These are phyloP conservation scores for Molorchus minor DNA, from an alignment of 2,888 invertebrate species.

Conservation along the genomic window DNA sequence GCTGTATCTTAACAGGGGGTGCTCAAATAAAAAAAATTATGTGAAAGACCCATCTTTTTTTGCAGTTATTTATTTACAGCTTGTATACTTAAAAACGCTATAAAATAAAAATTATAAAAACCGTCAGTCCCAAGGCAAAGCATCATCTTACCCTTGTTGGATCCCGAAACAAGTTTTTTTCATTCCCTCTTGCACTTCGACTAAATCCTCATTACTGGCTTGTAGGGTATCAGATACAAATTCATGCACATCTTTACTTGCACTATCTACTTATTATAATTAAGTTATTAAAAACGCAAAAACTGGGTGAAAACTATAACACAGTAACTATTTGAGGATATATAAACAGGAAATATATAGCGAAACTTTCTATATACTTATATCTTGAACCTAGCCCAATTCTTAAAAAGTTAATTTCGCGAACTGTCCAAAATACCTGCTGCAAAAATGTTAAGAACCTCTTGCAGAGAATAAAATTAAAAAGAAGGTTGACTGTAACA, in stretches of 20 bases:
- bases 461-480: too few species aligned
- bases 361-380: too few species aligned
- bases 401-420: too few species aligned
- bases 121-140: constrained; percentile 2
- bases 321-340: too few species aligned
- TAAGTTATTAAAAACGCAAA: constrained; percentile 42
- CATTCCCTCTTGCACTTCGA: constrained; percentile 80
- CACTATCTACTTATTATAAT: constrained; percentile 51
- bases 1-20: too few species aligned
- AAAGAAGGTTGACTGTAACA: too few species aligned
- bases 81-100: background rate
- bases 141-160: constrained; percentile 65
- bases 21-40: too few species aligned
- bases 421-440: too few species aligned
- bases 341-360: too few species aligned
- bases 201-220: constrained; percentile 72
- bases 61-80: too few species aligned
- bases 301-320: constrained; percentile 28
- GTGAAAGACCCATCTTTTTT: too few species aligned
- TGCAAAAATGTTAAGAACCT: too few species aligned
- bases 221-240: constrained; percentile 82
- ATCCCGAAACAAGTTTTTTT: constrained; percentile 71
- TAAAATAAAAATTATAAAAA: constrained; percentile 8
- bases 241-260: constrained; percentile 67
- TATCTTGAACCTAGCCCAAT: background rate